Evolutionary conservation across 2,888 invertebrate species (phyloP).

Genomic region (Carterocephalus palaemon): DNA sequence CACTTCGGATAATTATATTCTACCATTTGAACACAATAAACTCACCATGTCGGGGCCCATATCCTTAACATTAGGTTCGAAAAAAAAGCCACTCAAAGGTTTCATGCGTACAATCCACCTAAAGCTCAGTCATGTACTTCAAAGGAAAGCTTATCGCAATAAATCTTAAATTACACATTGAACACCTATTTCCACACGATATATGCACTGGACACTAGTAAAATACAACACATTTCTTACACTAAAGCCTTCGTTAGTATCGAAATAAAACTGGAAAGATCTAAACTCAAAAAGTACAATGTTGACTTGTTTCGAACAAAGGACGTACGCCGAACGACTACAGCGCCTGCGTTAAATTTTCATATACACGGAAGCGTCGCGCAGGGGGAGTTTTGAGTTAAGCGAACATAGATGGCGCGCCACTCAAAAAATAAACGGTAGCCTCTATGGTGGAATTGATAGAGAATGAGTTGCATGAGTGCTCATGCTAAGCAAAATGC

Average conservation of each 20-base stretch:
- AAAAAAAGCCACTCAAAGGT: conserved; percentile 84
- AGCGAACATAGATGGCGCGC: conserved; percentile 62
- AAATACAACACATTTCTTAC: conserved; percentile 55
- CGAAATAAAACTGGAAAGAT: conserved; percentile 58
- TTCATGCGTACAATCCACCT: conserved; percentile 80
- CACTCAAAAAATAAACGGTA: conserved; percentile 26
- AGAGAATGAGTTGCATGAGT: too few species aligned
- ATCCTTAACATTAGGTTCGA: conserved; percentile 86
- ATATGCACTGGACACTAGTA: conserved; percentile 41
- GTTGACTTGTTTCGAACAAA: conserved; percentile 79
- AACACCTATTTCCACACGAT: conserved; percentile 45
- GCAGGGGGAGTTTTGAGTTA: conserved; percentile 40
- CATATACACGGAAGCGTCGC: conserved; percentile 62
- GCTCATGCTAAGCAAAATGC: too few species aligned
- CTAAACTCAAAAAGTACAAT: conserved; percentile 66
- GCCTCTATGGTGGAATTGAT: background rate
- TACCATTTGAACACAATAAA: conserved; percentile 45
- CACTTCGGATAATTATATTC: conserved; percentile 39
- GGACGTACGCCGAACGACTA: conserved; percentile 76
- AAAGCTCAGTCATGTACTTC: conserved; percentile 67
- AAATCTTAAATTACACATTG: conserved; percentile 49
- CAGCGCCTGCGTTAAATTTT: conserved; percentile 75
- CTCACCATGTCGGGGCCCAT: conserved; percentile 90
- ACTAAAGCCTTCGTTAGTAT: conserved; percentile 45
- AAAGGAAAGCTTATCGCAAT: conserved; percentile 52